Evolutionary conservation across 1,140 invertebrate genomes (phyloP), one percentile per base, ranked within the genome.

Genomic region (Calliphora vicina): DNA sequence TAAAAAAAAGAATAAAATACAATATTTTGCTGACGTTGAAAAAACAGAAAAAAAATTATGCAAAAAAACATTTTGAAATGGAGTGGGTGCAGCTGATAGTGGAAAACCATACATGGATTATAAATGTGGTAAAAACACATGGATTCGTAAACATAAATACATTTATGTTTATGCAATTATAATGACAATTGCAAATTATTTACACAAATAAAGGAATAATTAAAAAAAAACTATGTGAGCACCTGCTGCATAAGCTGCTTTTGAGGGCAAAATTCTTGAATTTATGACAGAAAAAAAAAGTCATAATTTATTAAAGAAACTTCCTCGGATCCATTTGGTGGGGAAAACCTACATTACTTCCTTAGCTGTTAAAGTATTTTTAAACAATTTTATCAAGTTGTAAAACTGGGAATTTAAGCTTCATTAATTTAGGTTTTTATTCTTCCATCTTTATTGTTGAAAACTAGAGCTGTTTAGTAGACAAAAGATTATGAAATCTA

Each of bases 31-130:
- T 67, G 61, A 67, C 61, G n/a, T 23, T 67, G 61, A 23, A 67
- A 23, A 10, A n/a, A n/a, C n/a, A n/a, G n/a, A 67, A 23, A 67
- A 67, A 67, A 50, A 13, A n/a, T 50, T 17, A 17, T 23, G 20
- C n/a, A 67, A 23, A 67, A 15, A 25, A 2, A 67, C 61, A 23
- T 67, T 67, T 67, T 67, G n/a, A 67, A 67, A 67, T 67, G 61
- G 61, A 67, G 61, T 67, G 57, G 57, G 57, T 67, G 57, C 57
- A 67, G 57, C 57, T 67, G 57, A 67, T 67, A 67, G n/a, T 67
- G 23, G 17, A 67, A 20, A 20, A 25, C 5, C 23, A 67, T 67
- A 23, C 61, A 67, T 67, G 61, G 20, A 23, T 67, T 67, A 67
- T 23, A 20, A 8, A 57, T 57, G 50, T 5, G 1, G n/a, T 13